Base-by-base conservation (phyloP, 1,140 invertebrate species). In the Saccostrea glomerata region DNA sequence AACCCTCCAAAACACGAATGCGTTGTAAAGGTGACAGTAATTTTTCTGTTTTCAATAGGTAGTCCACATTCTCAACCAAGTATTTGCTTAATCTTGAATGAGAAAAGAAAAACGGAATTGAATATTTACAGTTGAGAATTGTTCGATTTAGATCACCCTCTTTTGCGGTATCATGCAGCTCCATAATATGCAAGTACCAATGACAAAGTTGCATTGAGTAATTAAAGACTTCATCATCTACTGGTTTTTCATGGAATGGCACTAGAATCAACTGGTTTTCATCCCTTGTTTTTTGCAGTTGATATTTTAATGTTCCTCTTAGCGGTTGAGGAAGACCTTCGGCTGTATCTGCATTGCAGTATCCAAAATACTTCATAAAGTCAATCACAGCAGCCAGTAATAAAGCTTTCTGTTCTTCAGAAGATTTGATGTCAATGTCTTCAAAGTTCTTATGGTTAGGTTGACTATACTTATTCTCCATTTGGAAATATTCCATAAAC, bases 161-260 rank as follows among this genome's bases (percentile, higher is more conserved):
- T 55, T 82, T 82, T 56, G 86, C 86, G 23, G 86, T 82, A 60
- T 58, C 86, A 87, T 87, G 15, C 55, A 86, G 60, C 40, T 63
- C 60, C 23, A 86, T 30, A 13, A 86, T 25, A 25, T 86, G 85
- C 36, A 86, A 47, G n/a, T n/a, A 56, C 60, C 85, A 66, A 25
- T 86, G 85, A 30, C 85, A 86, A 20, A 47, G 23, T 23, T 86
- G 30, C 56, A 25, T 36, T 15, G 30, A 20, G 17, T 85, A 85
- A 12, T 85, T 85, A 56, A 40, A 66, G 17, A 86, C 23, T 60
- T 86, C 85, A 86, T 86, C 60, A 20, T 70, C 60, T 36, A 23
- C 23, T 73, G 66, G 66, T 25, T 23, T 73, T 73, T 73, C 66
- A 73, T 36, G 66, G 17, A 4, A 84, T 54, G 66, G 66, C 20